These are phyloP conservation scores for Chaetoderma sp. DNA, from an alignment of 2,888 invertebrate species.

Conservation along the genomic window DNA sequence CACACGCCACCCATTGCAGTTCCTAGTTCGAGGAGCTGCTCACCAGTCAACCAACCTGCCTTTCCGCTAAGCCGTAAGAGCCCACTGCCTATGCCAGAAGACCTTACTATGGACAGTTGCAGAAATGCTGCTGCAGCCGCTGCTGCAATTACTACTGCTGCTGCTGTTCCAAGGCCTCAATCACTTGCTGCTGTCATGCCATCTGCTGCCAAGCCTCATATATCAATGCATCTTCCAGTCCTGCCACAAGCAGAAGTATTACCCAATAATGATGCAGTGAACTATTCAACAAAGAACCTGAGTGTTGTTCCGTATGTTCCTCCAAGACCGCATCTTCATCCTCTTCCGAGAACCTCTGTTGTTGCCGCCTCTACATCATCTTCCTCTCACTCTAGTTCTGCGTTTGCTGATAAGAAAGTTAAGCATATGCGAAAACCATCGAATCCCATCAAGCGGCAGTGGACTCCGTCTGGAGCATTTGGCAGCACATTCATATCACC, in stretches of 20 bases:
- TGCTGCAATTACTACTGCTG: conserved; percentile 27
- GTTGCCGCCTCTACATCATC: not conserved
- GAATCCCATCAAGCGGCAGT: conserved; percentile 70
- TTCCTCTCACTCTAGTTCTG: conserved; percentile 24
- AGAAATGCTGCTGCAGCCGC: conserved; percentile 15
- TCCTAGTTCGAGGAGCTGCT: conserved; percentile 55
- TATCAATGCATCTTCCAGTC: conserved; percentile 31
- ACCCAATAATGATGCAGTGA: conserved; percentile 40
- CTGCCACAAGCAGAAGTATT: conserved; percentile 41
- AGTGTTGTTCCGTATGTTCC: no score
- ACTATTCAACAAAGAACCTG: conserved; percentile 53
- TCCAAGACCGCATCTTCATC: not conserved
- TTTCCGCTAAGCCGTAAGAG: no score
- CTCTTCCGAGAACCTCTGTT: not conserved
- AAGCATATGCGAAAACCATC: conserved; percentile 69
- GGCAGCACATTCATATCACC: conserved; percentile 65
- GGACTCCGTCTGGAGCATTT: conserved; percentile 67
- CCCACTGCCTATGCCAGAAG: conserved; percentile 41
- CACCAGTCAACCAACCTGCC: conserved; percentile 45
- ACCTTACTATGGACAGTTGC: conserved; percentile 41
- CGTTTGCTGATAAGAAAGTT: conserved; percentile 57
- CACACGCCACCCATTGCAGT: conserved; percentile 4
- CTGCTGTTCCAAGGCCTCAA: conserved; percentile 19
- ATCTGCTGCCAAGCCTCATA: not conserved
- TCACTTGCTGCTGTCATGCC: conserved; percentile 15